A percentile compares a stretch with the other conserved stretches of the same genome.
phyloP scores from a whole-genome alignment of 1,140 invertebrate species.

The Psilanteris sp. region DNA sequence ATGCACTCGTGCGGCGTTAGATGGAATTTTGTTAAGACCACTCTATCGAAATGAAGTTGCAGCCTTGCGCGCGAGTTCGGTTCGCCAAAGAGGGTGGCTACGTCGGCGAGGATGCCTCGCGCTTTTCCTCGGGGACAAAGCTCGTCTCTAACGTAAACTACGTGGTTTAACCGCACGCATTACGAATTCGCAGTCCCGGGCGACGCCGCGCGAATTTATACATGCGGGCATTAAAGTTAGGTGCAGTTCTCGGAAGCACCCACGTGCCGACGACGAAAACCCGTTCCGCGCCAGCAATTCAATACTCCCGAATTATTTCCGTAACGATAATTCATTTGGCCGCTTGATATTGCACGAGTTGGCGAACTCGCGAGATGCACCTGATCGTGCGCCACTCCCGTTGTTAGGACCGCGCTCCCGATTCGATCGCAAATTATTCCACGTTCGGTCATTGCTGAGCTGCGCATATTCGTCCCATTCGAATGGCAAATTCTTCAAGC shows the following conservation, averaged over 20 bases:
- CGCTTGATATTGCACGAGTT: constrained; percentile 48
- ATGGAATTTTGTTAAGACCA: constrained; percentile 57
- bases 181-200: constrained; percentile 56
- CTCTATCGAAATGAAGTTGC: constrained; percentile 53
- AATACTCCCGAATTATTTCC: constrained; percentile 58
- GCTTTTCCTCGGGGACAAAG: constrained; percentile 40
- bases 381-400: constrained; percentile 3
- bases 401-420: not conserved
- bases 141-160: constrained; percentile 57
- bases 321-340: constrained; percentile 51
- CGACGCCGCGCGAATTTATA: constrained; percentile 56
- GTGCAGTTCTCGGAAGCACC: constrained; percentile 39
- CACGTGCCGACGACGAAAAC: constrained; percentile 22
- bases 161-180: constrained; percentile 56
- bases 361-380: constrained; percentile 32
- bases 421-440: constrained; percentile 28
- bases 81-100: constrained; percentile 35
- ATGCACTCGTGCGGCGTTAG: constrained; percentile 43
- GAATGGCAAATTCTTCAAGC: constrained; percentile 28
- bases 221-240: constrained; percentile 53
- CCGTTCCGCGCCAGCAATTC: constrained; percentile 40
- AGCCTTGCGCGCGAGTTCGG: constrained; percentile 24
- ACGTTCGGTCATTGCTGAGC: constrained; percentile 22
- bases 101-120: constrained; percentile 32
- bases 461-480: constrained; percentile 13